Evolutionary conservation across 2,113 vertebrate species (phyloP), one percentile per base, ranked within the genome.

Genomic region (Chloroceryle aenea): DNA sequence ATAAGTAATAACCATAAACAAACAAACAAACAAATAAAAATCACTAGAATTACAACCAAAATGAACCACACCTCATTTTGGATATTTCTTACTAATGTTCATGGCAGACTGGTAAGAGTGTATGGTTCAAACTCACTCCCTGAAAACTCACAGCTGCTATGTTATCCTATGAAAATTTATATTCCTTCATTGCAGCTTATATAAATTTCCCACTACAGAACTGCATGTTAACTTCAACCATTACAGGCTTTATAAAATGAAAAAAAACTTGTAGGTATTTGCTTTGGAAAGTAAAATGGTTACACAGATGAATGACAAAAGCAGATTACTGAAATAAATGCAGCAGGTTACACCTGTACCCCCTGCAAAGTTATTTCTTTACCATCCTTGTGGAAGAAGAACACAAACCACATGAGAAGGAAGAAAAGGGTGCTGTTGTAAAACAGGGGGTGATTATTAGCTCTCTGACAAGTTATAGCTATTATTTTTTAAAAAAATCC

Each of bases 91-190:
- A 75, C 21, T 48, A 45, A 55, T 13, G 50, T 26, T 92, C 6
- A 19, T 18, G 56, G 47, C 47, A 84, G 36, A 63, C 19, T 58
- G 47, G 26, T 47, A 75, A 62, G 40, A 67, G 26, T 20, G 7
- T 13, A 36, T 48, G 22, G n/a, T 87, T 89, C 87, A 76, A 92
- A 84, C 72, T 32, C 87, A 22, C 26, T 89, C 25, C n/a, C 58
- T 67, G 36, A 45, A 83, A 42, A 66, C 45, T 62, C 40, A 64
- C 6, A 91, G 61, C 50, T 69, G 43, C 38, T 81, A 29, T 42
- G 38, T 55, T 63, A 83, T 27, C 45, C 32, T 61, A 34, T 16
- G 72, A 76, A 79, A 36, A 67, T 47, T 9, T 71, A 34, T 45
- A 94, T 92, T 38, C 42, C 27, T 80, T n/a, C 77, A 62, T 25